These are phyloP conservation scores for Turritopsis rubra DNA, from an alignment of 30 jellyfish, hydroid and myxozoan genomes.

Conservation along the genomic window DNA sequence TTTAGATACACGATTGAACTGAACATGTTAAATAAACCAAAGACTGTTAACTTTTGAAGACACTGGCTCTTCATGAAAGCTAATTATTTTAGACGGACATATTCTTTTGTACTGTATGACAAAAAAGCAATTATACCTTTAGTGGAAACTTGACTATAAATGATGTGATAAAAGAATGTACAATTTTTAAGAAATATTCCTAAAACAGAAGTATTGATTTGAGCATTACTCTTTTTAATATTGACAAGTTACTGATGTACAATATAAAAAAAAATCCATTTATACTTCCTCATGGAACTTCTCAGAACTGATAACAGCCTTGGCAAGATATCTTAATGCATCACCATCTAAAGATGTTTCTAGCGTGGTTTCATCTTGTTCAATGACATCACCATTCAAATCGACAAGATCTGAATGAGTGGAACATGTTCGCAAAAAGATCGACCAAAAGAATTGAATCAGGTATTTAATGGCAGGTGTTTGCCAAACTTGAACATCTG, in stretches of 20 bases:
- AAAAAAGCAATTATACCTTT: no score
- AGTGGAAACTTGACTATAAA: slow-evolving; percentile 66
- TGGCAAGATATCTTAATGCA: slow-evolving; percentile 40
- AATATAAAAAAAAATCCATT: background rate
- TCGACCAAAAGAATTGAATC: slow-evolving; percentile 63
- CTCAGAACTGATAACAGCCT: slow-evolving; percentile 40
- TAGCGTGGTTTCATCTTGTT: slow-evolving; percentile 61
- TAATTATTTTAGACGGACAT: no score
- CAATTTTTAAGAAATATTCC: slow-evolving; percentile 62
- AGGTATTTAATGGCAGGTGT: slow-evolving; percentile 52
- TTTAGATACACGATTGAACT: no score
- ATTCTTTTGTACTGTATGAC: no score
- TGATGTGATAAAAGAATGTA: slow-evolving; percentile 57
- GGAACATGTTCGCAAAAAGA: slow-evolving; percentile 59
- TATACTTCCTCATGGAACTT: slow-evolving; percentile 61
- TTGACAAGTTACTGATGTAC: background rate
- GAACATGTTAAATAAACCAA: no score
- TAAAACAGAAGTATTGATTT: background rate
- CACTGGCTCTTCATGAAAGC: no score
- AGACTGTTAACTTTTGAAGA: no score
- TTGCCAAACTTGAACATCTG: slow-evolving; percentile 58
- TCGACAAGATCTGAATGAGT: slow-evolving; percentile 44
- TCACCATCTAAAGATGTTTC: slow-evolving; percentile 55
- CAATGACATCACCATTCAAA: slow-evolving; percentile 50
- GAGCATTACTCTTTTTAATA: background rate